phyloP scores from a whole-genome alignment of 2,113 vertebrate genomes.

The Pao palembangensis region DNA sequence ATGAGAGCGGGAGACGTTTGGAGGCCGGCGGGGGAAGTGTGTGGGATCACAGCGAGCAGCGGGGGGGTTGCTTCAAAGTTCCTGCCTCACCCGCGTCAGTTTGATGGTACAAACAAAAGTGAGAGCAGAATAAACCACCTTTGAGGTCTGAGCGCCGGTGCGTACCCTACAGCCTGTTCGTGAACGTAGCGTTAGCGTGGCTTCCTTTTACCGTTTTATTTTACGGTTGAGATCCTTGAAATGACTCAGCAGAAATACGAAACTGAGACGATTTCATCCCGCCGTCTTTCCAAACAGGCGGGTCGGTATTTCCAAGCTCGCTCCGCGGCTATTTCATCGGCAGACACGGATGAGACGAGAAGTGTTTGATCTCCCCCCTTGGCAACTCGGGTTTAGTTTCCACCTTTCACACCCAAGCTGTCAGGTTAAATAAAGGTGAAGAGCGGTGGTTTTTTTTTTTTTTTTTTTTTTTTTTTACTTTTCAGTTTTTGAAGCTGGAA shows the following conservation, averaged over 20 bases:
- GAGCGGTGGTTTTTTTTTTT: not conserved
- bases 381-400: conserved; percentile 2
- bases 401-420: conserved; percentile 18
- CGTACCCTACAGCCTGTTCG: too few relatives aligned
- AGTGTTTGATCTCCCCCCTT: conserved; percentile 13
- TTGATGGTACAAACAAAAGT: not conserved
- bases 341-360: too few relatives aligned
- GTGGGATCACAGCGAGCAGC: conserved; percentile 26
- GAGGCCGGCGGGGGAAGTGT: conserved; percentile 11
- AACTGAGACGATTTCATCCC: too few relatives aligned
- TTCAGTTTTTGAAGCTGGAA: conserved; percentile 17
- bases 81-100: not conserved
- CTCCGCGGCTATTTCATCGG: conserved; percentile 3
- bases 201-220: too few relatives aligned
- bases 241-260: too few relatives aligned
- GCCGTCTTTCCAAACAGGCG: too few relatives aligned
- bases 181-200: too few relatives aligned
- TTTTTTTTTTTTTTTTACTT: conserved; percentile 10
- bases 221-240: too few relatives aligned
- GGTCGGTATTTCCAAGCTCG: conserved; percentile 1
- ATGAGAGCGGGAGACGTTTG: conserved; percentile 10
- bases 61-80: conserved; percentile 38
- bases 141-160: too few relatives aligned
- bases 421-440: conserved; percentile 37
- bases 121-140: conserved; percentile 20